Conservation (phyloP, 1,140 invertebrate genomes). For the Heterodera carotae region DNA sequence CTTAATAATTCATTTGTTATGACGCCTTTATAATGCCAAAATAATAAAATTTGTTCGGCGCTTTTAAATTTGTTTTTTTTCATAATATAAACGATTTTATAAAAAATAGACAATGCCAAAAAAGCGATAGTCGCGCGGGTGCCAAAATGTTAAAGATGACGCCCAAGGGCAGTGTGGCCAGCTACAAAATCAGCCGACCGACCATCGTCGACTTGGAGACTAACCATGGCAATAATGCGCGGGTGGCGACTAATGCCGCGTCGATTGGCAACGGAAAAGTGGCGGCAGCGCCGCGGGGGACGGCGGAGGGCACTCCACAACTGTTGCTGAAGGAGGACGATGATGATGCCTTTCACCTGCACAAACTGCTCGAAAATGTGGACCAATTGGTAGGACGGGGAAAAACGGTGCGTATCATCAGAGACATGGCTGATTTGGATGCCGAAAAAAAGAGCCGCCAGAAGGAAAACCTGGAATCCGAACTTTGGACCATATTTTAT, state of each 20-base stretch:
- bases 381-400: constrained; percentile 17
- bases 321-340: not conserved
- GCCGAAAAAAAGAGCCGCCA: too few species aligned
- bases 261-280: not conserved
- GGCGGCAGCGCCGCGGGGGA: not conserved
- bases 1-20: too few species aligned
- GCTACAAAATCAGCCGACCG: not conserved
- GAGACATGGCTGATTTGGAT: too few species aligned
- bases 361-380: constrained; percentile 32
- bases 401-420: too few species aligned
- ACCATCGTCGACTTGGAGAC: not conserved
- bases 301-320: too few species aligned
- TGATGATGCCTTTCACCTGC: not conserved
- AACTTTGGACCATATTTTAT: too few species aligned
- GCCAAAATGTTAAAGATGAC: not conserved
- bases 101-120: too few species aligned
- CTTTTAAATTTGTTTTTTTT: too few species aligned
- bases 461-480: too few species aligned
- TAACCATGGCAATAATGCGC: not conserved
- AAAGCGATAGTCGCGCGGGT: not conserved
- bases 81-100: too few species aligned
- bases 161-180: not conserved
- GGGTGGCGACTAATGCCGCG: not conserved
- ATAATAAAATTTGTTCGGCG: too few species aligned
- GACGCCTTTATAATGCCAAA: too few species aligned